phyloP scores from a whole-genome alignment of 2,797 vertebrate genomes.

The Sitta carolinensis region DNA sequence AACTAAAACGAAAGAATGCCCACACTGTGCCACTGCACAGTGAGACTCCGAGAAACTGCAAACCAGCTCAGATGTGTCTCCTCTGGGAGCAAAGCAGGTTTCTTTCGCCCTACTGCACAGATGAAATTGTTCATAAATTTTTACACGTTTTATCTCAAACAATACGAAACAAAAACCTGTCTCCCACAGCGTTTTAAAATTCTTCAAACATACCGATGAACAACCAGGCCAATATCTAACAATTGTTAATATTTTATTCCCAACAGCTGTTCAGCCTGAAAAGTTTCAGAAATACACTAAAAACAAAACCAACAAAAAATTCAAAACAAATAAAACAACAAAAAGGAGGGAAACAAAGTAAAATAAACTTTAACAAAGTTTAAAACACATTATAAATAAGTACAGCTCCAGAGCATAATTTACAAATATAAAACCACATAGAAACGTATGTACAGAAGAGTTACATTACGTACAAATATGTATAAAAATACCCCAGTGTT shows the following conservation, averaged over 20 bases:
- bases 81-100: not conserved
- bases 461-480: slow-evolving; percentile 61
- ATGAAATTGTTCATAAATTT: not conserved
- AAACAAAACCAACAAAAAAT: not conserved
- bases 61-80: not conserved
- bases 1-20: not conserved
- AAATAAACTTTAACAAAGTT: slow-evolving; percentile 63
- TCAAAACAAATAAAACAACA: slow-evolving; percentile 28
- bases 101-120: accelerated
- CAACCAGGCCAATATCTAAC: slow-evolving; percentile 45
- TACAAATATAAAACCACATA: slow-evolving; percentile 82
- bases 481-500: slow-evolving; percentile 72
- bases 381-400: slow-evolving; percentile 89
- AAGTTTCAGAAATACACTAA: slow-evolving; percentile 50
- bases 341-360: not conserved
- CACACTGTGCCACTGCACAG: not conserved
- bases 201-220: slow-evolving; percentile 12
- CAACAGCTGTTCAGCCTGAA: slow-evolving; percentile 55
- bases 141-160: not conserved
- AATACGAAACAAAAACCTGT: not conserved
- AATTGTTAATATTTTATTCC: slow-evolving; percentile 71
- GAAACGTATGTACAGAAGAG: slow-evolving; percentile 78
- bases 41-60: not conserved
- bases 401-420: slow-evolving; percentile 83
- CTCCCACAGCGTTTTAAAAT: not conserved